Evolutionary conservation across 1,140 invertebrate genomes (phyloP).

Genomic region (Drosophila insularis): DNA sequence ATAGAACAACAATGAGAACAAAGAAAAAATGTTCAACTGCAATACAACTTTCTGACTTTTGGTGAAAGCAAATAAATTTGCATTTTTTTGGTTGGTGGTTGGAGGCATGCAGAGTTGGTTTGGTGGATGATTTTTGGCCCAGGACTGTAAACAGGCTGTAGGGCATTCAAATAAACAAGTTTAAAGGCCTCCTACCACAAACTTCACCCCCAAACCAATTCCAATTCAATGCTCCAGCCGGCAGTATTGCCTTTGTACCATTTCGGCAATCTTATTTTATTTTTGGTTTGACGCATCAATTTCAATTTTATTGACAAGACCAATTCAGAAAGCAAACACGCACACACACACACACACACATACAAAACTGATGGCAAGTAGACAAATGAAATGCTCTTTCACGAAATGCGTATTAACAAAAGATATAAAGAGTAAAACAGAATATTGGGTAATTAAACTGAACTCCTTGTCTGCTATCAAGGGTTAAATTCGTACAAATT

Average conservation of each 20-base stretch:
- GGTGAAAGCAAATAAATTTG: constrained; percentile 51
- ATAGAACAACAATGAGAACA: constrained; percentile 42
- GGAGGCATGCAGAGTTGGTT: constrained; percentile 59
- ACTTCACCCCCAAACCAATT: background rate
- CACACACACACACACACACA: background rate
- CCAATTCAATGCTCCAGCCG: constrained; percentile 42
- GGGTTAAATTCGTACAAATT: background rate
- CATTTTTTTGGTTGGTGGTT: constrained; percentile 26
- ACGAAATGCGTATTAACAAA: background rate
- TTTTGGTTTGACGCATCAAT: constrained; percentile 78
- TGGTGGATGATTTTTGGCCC: constrained; percentile 33
- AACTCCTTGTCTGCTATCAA: background rate
- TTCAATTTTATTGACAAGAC: constrained; percentile 77
- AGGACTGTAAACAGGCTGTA: constrained; percentile 32
- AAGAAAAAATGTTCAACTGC: constrained; percentile 46
- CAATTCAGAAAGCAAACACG: background rate
- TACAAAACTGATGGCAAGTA: background rate
- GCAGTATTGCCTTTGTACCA: constrained; percentile 42
- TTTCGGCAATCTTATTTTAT: constrained; percentile 66
- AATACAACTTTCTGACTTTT: constrained; percentile 58
- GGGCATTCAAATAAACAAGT: constrained; percentile 72
- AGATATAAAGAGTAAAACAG: background rate
- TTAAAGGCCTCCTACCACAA: constrained; percentile 34
- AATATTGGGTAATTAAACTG: constrained; percentile 8
- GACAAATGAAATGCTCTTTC: background rate